A percentile compares a stretch with the other conserved stretches of the same genome.
Evolutionary conservation across 2,888 invertebrate genomes (phyloP).

Genomic region (Ochropacha duplaris): DNA sequence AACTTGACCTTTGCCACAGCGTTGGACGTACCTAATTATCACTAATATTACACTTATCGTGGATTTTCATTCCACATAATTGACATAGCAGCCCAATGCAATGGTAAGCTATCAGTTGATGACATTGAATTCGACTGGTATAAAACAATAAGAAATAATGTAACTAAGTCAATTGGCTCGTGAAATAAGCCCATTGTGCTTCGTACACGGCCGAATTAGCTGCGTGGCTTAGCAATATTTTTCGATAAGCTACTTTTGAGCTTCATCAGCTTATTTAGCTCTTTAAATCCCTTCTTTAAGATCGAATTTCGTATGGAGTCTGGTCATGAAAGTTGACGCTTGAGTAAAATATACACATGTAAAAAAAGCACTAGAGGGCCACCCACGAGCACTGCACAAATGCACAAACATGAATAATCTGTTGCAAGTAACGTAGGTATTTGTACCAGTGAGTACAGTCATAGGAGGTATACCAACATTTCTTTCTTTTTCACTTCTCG

Average conservation of each 20-base stretch:
- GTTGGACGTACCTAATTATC: too few species aligned
- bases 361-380: slow-evolving; percentile 71
- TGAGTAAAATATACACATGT: slow-evolving; percentile 62
- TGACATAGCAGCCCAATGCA: too few species aligned
- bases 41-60: too few species aligned
- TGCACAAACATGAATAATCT: slow-evolving; percentile 18
- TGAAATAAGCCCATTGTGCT: slow-evolving; percentile 77
- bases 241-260: slow-evolving; percentile 58
- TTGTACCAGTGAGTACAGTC: not conserved
- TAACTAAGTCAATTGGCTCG: slow-evolving; percentile 70
- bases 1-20: too few species aligned
- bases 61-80: too few species aligned
- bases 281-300: slow-evolving; percentile 51
- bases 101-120: not conserved
- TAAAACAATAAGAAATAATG: slow-evolving; percentile 41
- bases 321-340: slow-evolving; percentile 63
- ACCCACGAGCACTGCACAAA: slow-evolving; percentile 64
- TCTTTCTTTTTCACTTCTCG: not conserved
- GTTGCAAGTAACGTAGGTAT: not conserved
- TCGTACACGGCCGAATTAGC: slow-evolving; percentile 70
- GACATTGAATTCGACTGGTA: slow-evolving; percentile 21
- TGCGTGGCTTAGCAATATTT: slow-evolving; percentile 59
- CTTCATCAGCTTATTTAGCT: slow-evolving; percentile 39
- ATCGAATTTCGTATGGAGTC: slow-evolving; percentile 55
- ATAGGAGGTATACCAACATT: too few species aligned